Conservation (phyloP, 2,888 invertebrate genomes). For the Eucriotettix oculatus region DNA sequence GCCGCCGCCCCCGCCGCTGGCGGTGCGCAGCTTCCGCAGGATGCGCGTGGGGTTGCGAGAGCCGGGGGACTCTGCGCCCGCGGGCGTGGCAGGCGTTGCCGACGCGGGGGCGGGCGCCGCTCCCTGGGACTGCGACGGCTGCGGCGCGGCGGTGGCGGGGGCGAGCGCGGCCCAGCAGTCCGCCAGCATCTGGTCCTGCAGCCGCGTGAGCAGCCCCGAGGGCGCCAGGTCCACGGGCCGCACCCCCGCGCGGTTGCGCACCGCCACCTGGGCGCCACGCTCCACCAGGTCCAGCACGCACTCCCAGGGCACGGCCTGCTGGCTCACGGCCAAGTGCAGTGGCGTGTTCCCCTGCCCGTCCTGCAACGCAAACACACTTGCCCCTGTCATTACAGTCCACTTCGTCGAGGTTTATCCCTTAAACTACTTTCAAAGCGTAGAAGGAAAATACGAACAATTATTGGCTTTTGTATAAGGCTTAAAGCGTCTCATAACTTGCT, state of each 20-base stretch:
- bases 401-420: no score
- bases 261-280: conserved; percentile 29
- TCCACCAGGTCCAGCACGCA: conserved; percentile 32
- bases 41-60: conserved; percentile 17
- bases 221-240: conserved; percentile 34
- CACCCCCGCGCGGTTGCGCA: conserved; percentile 30
- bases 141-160: conserved; percentile 1
- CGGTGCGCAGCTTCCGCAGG: conserved; percentile 26
- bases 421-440: no score
- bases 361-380: conserved; percentile 12
- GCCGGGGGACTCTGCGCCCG: background rate
- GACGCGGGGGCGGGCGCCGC: background rate
- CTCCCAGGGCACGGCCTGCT: conserved; percentile 34
- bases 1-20: conserved; percentile 16
- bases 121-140: background rate
- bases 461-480: no score
- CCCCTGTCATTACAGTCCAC: no score
- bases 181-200: conserved; percentile 31
- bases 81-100: background rate
- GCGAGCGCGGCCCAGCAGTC: conserved; percentile 23
- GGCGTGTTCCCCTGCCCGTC: conserved; percentile 38
- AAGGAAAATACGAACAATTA: no score
- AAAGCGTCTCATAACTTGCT: no score
- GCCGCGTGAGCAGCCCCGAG: conserved; percentile 24
- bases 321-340: conserved; percentile 35